phyloP scores from a whole-genome alignment of 2,113 vertebrate species.

The Bolborhynchus lineola region DNA sequence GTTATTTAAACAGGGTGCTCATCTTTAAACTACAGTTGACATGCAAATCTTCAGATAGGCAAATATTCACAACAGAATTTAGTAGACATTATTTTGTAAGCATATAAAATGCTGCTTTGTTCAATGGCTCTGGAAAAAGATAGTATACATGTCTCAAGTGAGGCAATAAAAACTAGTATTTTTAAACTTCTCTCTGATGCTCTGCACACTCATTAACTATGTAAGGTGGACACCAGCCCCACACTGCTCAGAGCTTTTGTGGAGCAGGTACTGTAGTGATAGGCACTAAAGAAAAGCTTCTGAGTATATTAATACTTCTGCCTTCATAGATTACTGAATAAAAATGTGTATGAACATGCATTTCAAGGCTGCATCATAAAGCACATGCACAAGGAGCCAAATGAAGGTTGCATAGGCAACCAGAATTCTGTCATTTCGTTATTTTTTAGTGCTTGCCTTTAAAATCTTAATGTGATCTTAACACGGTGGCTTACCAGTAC shows the following conservation, averaged over 20 bases:
- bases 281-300: neutral
- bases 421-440: neutral
- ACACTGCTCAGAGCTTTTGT: neutral
- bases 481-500: neutral
- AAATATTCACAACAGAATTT: neutral
- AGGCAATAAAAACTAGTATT: neutral
- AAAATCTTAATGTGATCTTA: neutral
- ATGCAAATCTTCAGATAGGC: neutral
- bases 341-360: neutral
- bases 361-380: neutral
- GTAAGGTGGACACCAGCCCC: neutral
- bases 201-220: neutral
- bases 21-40: neutral
- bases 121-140: neutral
- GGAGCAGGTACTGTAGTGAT: neutral
- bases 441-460: neutral
- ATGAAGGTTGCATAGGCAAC: neutral
- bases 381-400: neutral
- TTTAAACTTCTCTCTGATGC: neutral
- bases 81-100: neutral
- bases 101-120: neutral
- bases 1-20: neutral
- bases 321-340: neutral
- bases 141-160: fast-evolving
- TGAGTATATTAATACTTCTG: neutral